These are phyloP conservation scores for Phenacoccus solenopsis DNA, from an alignment of 1,140 invertebrate genomes.

Conservation along the genomic window DNA sequence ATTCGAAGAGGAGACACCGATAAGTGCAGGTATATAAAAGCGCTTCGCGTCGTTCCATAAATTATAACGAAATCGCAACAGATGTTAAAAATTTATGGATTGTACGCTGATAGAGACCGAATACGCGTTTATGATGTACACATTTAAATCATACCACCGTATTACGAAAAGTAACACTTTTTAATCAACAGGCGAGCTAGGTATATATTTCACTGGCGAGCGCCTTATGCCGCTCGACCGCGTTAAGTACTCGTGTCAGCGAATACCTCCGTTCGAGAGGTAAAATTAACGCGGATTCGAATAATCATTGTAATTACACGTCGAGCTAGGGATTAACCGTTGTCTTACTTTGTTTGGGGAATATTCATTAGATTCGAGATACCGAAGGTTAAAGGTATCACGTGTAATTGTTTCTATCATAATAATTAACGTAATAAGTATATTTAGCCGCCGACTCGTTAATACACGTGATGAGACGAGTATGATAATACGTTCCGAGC, in stretches of 20 bases:
- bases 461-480: background rate
- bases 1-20: too few species aligned
- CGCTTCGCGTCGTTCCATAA: background rate
- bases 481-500: background rate
- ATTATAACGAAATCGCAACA: background rate
- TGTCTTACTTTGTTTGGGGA: background rate
- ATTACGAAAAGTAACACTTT: background rate
- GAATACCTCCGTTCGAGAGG: background rate
- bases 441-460: background rate
- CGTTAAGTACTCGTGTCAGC: background rate
- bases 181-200: background rate
- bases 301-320: background rate
- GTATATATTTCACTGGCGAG: background rate
- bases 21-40: background rate
- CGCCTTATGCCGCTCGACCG: too few species aligned
- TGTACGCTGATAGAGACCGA: too few species aligned
- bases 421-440: background rate
- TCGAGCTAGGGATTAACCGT: background rate
- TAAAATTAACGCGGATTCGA: background rate
- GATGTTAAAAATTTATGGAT: background rate
- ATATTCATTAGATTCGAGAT: background rate
- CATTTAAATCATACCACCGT: too few species aligned
- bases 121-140: too few species aligned
- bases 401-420: background rate
- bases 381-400: too few species aligned